Conservation (phyloP, 2,113 vertebrate species). For the Murina feae region DNA sequence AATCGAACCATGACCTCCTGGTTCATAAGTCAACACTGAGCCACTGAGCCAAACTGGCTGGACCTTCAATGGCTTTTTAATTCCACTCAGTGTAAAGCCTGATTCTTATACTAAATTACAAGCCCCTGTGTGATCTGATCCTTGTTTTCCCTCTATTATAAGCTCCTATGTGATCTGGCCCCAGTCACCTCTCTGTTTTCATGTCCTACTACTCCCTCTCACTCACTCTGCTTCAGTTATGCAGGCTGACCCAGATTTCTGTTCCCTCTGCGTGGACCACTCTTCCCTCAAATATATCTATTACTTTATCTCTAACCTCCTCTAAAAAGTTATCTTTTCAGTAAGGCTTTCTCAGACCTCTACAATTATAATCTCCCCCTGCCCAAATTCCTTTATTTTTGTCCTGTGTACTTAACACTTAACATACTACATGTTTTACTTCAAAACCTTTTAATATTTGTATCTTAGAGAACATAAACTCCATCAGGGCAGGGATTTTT, state of each 20-base stretch:
- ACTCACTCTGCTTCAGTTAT: not conserved
- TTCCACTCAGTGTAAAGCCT: not conserved
- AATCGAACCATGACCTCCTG: too few relatives aligned
- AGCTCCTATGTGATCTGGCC: not conserved
- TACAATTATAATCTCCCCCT: not conserved
- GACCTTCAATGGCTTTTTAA: not conserved
- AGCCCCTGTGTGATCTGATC: not conserved
- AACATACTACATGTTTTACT: not conserved
- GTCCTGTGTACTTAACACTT: not conserved
- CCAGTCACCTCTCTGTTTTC: not conserved
- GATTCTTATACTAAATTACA: not conserved
- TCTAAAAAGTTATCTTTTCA: not conserved
- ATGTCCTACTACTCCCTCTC: too few relatives aligned
- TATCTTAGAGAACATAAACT: not conserved
- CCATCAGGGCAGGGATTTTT: not conserved
- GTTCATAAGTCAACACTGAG: too few relatives aligned
- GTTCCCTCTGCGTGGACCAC: not conserved
- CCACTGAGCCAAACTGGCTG: too few relatives aligned
- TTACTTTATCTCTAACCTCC: not conserved
- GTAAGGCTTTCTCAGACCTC: not conserved
- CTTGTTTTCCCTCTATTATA: not conserved
- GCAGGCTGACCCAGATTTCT: not conserved
- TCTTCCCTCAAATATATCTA: not conserved
- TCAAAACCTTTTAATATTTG: not conserved
- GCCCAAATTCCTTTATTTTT: not conserved